Evolutionary conservation across 2,888 invertebrate species (phyloP), one percentile per base, ranked within the genome.

Genomic region (Alcis repandata): DNA sequence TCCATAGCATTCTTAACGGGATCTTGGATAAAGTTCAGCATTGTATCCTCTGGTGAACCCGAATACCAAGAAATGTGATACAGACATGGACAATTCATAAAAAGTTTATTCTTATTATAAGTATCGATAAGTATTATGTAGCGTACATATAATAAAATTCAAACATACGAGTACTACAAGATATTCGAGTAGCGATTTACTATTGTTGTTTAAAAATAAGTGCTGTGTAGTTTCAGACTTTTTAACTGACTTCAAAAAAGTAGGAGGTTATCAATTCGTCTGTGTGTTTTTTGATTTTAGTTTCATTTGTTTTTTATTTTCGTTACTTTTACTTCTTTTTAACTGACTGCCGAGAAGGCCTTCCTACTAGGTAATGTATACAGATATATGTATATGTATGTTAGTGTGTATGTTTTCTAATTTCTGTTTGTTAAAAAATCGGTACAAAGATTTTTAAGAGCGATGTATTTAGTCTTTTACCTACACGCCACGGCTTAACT

Each of bases 1-100:
- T 86, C 86, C 85, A 83, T 77, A 81, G 69, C 77, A 77, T 63
- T 76, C 63, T 70, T 63, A 69, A 67, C 73, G 73, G 51, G 33
- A 22, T 48, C 63, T 54, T 60, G 59, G 60, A 59, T 60, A 61
- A 74, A 72, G 67, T 65, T 68, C 70, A 70, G 59, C 66, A 77
- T 67, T 70, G 68, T 72, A 75, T 72, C 74, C 72, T 67, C 71
- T 72, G 72, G 75, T 78, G 74, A 79, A 73, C 76, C 79, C 75
- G 74, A 80, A 81, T 87, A 85, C 85, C 73, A 63, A 79, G 87
- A 86, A 87, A 84, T 75, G 76, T 78, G 83, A 86, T 84, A 82
- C 79, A 68, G 76, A 77, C 75, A 74, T 73, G 72, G 68, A 79
- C 79, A 81, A 82, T 83, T 80, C 80, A 79, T 84, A 83, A 84